Conservation (phyloP, 2,797 vertebrate genomes). For the Megalops cyprinoides region DNA sequence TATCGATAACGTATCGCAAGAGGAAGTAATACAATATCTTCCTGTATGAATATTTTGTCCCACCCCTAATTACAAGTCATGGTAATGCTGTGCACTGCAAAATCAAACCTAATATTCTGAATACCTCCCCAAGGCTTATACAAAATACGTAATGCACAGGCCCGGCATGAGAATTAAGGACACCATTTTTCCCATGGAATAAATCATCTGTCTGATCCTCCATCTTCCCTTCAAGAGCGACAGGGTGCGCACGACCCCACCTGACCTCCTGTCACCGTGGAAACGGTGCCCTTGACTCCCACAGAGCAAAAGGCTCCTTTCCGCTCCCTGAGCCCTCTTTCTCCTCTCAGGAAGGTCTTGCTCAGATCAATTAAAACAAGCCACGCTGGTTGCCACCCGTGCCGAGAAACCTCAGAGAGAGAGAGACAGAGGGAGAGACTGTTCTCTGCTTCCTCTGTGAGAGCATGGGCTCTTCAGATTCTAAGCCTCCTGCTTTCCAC, state of each 20-base stretch:
- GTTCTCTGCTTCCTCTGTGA: conserved; percentile 18
- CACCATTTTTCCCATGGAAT: not conserved
- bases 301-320: conserved; percentile 21
- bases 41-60: too few species aligned
- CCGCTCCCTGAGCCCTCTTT: not conserved
- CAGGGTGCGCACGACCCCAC: conserved; percentile 16
- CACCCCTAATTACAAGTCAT: too few species aligned
- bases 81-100: too few species aligned
- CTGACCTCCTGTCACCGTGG: conserved; percentile 35
- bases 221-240: not conserved
- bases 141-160: not conserved
- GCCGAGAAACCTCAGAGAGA: not conserved
- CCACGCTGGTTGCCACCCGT: not conserved
- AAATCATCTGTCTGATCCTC: not conserved
- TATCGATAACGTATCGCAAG: too few species aligned
- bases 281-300: conserved; percentile 27
- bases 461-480: not conserved
- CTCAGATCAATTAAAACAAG: conserved; percentile 12
- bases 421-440: conserved; percentile 30
- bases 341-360: not conserved
- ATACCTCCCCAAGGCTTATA: conserved; percentile 7
- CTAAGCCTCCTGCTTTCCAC: conserved; percentile 17
- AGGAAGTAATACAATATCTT: too few species aligned
- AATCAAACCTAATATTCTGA: not conserved
- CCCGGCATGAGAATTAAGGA: not conserved